Percentiles rank a stretch among this genome's conserved stretches.
phyloP scores from a whole-genome alignment of 2,113 vertebrate genomes.

The Ginglymostoma cirratum region DNA sequence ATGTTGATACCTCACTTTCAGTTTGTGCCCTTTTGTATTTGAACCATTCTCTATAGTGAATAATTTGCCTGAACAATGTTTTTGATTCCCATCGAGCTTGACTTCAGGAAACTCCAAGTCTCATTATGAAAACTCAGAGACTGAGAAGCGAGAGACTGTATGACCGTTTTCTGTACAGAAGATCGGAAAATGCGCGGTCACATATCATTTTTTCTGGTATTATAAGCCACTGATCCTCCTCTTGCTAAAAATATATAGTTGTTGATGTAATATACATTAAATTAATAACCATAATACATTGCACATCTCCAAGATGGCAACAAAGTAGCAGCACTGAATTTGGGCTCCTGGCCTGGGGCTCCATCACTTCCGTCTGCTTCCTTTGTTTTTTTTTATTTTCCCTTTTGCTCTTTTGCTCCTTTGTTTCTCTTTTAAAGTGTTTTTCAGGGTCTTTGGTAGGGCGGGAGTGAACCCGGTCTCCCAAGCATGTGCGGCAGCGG shows the following conservation, averaged over 20 bases:
- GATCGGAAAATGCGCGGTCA: not conserved
- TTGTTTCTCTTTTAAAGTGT: no score
- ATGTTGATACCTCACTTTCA: not conserved
- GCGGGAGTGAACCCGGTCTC: no score
- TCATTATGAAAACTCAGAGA: not conserved
- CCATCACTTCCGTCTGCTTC: no score
- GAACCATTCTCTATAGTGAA: not conserved
- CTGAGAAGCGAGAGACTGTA: not conserved
- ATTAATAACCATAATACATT: not conserved
- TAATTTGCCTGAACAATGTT: not conserved
- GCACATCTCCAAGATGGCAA: no score
- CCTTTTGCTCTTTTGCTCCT: no score
- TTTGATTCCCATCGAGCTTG: not conserved
- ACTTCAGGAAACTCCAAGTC: not conserved
- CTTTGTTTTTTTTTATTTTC: no score
- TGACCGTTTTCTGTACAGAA: not conserved
- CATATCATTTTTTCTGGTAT: not conserved
- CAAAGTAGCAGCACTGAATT: no score
- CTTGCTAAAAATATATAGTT: not conserved
- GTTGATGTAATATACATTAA: not conserved
- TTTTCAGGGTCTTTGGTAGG: no score
- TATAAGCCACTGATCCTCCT: not conserved
- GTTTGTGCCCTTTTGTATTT: not conserved
- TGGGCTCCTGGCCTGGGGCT: no score
- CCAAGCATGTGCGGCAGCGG: no score